Base-by-base conservation (phyloP, 1,140 invertebrate species). In the Drosophila sp. region DNA sequence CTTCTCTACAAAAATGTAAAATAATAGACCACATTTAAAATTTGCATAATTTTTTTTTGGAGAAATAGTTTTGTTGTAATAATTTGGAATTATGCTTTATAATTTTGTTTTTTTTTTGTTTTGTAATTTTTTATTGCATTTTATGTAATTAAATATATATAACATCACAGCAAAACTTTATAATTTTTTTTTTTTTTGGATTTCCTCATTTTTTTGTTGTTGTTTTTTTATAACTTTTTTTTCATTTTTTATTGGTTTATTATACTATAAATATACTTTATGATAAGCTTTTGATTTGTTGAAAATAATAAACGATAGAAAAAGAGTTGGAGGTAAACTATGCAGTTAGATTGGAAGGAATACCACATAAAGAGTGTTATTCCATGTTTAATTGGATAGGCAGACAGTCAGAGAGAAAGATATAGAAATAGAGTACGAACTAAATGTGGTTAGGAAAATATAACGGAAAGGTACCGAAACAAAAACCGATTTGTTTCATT, bases 131-230 rank as follows among this genome's bases (percentile, higher is more conserved):
- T 82, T 76, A 85, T 89, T 89, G 85, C 80, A 89, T 86, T 89
- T 84, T 86, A 90, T 86, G 70, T 90, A 89, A 89, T 89, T 87
- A 82, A 89, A 81, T 90, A 90, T 90, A 90, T 91, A 90, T 90
- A 91, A 91, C 85, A 91, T 91, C 90, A 91, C 90, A 91, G 90
- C 90, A 91, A 90, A 91, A 91, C 82, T 91, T 91, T 91, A 91
- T 91, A 83, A 72, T 79, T 68, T 72, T 76, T 79, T 72, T 76
- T 79, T 64, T 76, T 67, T 66, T 55, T 69, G 60, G 57, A 32
- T 63, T 63, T 79, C 72, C 35, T 68, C 0, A 17, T 62, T 70
- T 17, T 57, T 58, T 29, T 54, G 68, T 57, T 70, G 64, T 72
- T 80, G 2, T 40, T 11, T 40, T 10, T 40, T 40, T 40, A 7